Evolutionary conservation across 2,113 vertebrate species (phyloP).

Genomic region (Regulus satrapa): DNA sequence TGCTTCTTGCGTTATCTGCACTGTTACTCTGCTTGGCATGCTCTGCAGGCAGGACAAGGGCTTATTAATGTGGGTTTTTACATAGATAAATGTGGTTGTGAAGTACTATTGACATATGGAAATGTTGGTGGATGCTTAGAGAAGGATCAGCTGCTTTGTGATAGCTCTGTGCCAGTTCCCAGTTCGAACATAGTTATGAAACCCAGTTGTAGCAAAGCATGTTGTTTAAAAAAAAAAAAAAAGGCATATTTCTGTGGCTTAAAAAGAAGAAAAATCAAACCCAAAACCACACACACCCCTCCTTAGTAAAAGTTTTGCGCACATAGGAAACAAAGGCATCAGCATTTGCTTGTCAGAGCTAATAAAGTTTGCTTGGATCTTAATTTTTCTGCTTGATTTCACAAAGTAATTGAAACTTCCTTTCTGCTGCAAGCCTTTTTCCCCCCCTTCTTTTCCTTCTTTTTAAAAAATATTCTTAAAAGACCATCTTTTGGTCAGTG

Average conservation of each 20-base stretch:
- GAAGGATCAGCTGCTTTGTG: conserved; percentile 4
- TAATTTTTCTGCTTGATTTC: conserved; percentile 82
- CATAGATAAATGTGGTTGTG: background rate
- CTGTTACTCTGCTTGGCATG: background rate
- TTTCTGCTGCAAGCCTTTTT: conserved; percentile 56
- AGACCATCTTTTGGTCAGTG: conserved; percentile 73
- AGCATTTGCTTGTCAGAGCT: conserved; percentile 76
- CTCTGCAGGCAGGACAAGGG: background rate
- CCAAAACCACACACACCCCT: background rate
- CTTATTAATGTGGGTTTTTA: background rate
- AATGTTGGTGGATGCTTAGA: background rate
- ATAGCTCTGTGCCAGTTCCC: background rate
- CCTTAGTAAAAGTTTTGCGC: background rate
- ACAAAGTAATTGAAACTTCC: conserved; percentile 83
- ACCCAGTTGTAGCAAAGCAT: background rate
- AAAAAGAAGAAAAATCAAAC: background rate
- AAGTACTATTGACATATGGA: conserved; percentile 5
- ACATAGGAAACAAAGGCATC: conserved; percentile 61
- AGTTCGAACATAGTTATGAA: background rate
- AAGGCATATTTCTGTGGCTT: background rate
- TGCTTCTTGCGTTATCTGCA: background rate
- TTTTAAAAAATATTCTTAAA: conserved; percentile 31
- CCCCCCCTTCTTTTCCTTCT: background rate
- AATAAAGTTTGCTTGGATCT: conserved; percentile 81
- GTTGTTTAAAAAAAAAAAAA: background rate